Conservation (phyloP, 1,140 invertebrate species). For the Macrotrachela quadricornifera region DNA sequence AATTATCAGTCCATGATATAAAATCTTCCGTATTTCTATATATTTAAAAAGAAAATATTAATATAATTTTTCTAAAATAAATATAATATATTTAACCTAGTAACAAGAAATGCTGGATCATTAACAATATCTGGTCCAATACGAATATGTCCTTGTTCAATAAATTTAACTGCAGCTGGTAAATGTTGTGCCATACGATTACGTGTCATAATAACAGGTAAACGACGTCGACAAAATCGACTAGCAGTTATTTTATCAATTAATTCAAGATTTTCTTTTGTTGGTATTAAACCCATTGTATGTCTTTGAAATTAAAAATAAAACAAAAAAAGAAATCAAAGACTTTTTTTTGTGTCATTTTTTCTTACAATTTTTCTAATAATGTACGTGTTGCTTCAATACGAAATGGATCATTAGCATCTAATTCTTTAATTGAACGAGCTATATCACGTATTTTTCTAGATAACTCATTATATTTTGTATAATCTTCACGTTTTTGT, state of each 20-base stretch:
- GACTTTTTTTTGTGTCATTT: no score
- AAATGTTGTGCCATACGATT: constrained; percentile 70
- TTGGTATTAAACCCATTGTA: constrained; percentile 64
- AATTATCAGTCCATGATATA: constrained; percentile 88
- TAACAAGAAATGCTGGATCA: constrained; percentile 89
- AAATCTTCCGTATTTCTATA: constrained; percentile 57
- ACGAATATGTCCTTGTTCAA: constrained; percentile 72
- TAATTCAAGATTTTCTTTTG: constrained; percentile 57
- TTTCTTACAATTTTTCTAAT: constrained; percentile 65
- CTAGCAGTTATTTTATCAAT: constrained; percentile 63
- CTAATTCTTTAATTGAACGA: constrained; percentile 68
- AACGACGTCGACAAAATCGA: constrained; percentile 66
- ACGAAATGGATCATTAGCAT: constrained; percentile 60
- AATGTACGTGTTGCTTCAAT: constrained; percentile 57
- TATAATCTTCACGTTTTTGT: constrained; percentile 84
- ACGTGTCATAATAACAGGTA: constrained; percentile 75
- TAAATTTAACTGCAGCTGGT: constrained; percentile 63
- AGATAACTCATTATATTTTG: constrained; percentile 81
- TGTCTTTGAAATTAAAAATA: constrained; percentile 29
- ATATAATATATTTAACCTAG: constrained; percentile 42
- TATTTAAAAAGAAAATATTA: no score
- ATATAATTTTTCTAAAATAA: no score
- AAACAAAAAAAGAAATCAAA: neutral
- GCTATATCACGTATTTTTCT: constrained; percentile 64
- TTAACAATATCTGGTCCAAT: constrained; percentile 81